Base-by-base conservation (phyloP, 2,797 vertebrate genomes). In the Enteromius thamalakanensis region DNA sequence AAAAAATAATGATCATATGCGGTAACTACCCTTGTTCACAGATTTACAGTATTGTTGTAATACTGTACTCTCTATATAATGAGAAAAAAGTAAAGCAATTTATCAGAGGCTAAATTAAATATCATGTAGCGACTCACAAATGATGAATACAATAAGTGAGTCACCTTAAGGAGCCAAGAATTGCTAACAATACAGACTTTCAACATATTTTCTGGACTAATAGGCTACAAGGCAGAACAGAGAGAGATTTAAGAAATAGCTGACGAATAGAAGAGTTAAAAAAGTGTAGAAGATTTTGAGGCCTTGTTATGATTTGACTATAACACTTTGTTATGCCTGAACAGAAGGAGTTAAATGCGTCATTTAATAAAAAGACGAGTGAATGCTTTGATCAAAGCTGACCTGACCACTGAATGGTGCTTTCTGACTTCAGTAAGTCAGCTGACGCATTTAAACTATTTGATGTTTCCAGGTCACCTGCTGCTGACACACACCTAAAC, bases 361-460 rank as follows among this genome's bases (percentile, higher is more conserved):
- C 23, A 55, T 60, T 70, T 45, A 45, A 32, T 19, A 7, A 29
- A n/a, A 47, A n/a, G 19, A 75, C 0, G 19, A 55, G 32, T 12
- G 9, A 80, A 80, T 58, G 51, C 68, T 60, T 62, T 60, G 53
- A 72, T 62, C 51, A 60, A 71, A 62, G 53, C 40, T 29, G 47
- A 29, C 49, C 23, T 14, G n/a, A 29, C 3, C 10, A 11, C 71
- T 72, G 14, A 49, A 72, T 71, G 1, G 7, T 47, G 68, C 26
- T n/a, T 68, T 58, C 70, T 58, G 8, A 26, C 8, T 67, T 51
- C 34, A 32, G 40, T 49, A 23, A 72, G 47, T 71, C 10, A 34
- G 8, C 26, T 71, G 40, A 62, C 0, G 8, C 32, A 72, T 49
- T 47, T 62, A 11, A 23, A 29, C 26, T 34, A 3, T 47, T n/a